A percentile compares a stretch with the other conserved stretches of the same genome.
Conservation (phyloP, 1,140 invertebrate genomes). For the Oncopodura yosiiana region DNA sequence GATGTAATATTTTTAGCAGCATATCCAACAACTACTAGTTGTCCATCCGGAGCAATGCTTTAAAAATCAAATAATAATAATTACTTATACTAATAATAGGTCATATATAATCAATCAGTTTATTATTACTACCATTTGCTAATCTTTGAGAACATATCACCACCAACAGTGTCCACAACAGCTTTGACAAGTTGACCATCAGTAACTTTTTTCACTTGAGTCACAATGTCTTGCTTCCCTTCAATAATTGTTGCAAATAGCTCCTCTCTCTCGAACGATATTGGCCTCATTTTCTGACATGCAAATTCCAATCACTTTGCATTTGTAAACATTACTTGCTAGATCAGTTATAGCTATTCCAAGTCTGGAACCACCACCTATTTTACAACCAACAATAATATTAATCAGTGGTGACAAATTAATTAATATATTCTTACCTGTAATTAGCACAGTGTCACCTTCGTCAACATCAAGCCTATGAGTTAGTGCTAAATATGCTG, state of each 20-base stretch:
- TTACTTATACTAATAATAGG: neutral
- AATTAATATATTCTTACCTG: too few species aligned
- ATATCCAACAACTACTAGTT: constrained; percentile 49
- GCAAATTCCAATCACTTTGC: constrained; percentile 52
- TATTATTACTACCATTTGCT: constrained; percentile 42
- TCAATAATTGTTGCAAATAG: constrained; percentile 50
- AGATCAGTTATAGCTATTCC: constrained; percentile 54
- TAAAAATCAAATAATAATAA: constrained; percentile 10
- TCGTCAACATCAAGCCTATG: constrained; percentile 46
- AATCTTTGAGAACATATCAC: constrained; percentile 47
- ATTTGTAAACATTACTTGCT: constrained; percentile 48
- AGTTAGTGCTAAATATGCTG: constrained; percentile 48
- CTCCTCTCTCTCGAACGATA: constrained; percentile 49
- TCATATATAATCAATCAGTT: neutral
- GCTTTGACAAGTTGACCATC: constrained; percentile 47
- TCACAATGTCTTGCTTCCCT: constrained; percentile 45
- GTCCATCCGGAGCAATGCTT: constrained; percentile 46
- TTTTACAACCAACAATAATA: neutral
- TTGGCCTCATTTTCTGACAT: constrained; percentile 47
- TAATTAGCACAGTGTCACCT: constrained; percentile 48
- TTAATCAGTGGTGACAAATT: too few species aligned
- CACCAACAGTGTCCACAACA: constrained; percentile 51
- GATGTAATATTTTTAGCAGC: constrained; percentile 42
- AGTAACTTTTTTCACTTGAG: constrained; percentile 47
- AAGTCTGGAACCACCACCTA: too few species aligned